Conservation (phyloP, 2,888 invertebrate species). For the Pheosia gnoma region DNA sequence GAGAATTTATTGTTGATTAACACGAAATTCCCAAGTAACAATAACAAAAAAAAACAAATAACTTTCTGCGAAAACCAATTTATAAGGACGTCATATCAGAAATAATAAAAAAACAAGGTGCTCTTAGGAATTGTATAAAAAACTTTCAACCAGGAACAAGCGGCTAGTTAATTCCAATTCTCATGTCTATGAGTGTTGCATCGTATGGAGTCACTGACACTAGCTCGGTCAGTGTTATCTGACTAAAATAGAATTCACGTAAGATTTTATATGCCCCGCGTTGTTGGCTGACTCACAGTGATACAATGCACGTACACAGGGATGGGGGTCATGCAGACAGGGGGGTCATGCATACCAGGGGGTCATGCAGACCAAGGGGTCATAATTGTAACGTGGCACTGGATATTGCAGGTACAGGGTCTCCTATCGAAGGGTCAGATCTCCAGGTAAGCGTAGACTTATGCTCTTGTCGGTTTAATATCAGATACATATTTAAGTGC, state of each 20-base stretch:
- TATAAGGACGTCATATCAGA: too few relatives aligned
- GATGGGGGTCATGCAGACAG: constrained; percentile 7
- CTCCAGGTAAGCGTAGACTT: too few relatives aligned
- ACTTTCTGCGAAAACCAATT: too few relatives aligned
- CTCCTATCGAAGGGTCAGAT: not conserved
- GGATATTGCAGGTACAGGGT: not conserved
- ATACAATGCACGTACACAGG: constrained; percentile 22
- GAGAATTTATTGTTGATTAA: too few relatives aligned
- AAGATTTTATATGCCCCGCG: constrained; percentile 40
- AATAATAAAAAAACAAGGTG: not conserved
- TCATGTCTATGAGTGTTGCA: constrained; percentile 13
- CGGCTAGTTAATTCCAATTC: constrained; percentile 6
- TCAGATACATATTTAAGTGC: too few relatives aligned
- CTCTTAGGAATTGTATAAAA: constrained; percentile 7
- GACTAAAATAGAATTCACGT: constrained; percentile 53
- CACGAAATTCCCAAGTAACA: too few relatives aligned
- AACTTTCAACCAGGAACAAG: not conserved
- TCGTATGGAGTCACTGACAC: constrained; percentile 49
- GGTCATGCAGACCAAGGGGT: not conserved
- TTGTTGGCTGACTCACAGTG: constrained; percentile 43
- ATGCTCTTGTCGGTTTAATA: too few relatives aligned
- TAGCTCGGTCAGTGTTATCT: constrained; percentile 40
- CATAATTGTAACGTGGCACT: too few relatives aligned
- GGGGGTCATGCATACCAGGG: not conserved
- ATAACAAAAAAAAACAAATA: too few relatives aligned